Conservation (phyloP, 2,797 vertebrate genomes). For the Neopelma chrysocephalum region DNA sequence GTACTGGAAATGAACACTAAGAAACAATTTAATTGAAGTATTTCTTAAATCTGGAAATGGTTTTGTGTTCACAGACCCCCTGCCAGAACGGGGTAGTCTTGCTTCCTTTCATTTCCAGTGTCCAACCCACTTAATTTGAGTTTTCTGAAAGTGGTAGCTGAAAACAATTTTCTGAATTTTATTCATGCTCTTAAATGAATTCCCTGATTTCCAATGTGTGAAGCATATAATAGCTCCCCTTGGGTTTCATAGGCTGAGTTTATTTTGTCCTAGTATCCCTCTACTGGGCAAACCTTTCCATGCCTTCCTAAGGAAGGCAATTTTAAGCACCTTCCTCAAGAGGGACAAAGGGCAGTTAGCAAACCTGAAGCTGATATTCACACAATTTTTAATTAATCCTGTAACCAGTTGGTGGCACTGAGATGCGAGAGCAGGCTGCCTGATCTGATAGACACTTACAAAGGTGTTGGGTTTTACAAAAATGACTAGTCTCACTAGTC, state of each 20-base stretch:
- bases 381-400: slow-evolving; percentile 20
- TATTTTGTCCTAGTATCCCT: slow-evolving; percentile 24
- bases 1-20: background rate
- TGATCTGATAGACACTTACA: background rate
- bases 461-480: background rate
- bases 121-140: slow-evolving; percentile 6
- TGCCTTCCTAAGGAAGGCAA: background rate
- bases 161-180: slow-evolving; percentile 38
- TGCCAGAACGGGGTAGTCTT: background rate
- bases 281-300: background rate
- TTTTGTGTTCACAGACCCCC: slow-evolving; percentile 52
- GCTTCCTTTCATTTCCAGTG: slow-evolving; percentile 42
- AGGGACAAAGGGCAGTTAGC: background rate
- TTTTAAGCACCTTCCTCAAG: background rate
- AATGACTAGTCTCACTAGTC: background rate
- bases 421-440: background rate
- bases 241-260: background rate
- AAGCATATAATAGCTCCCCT: background rate
- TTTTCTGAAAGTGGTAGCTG: slow-evolving; percentile 25
- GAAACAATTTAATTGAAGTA: slow-evolving; percentile 27
- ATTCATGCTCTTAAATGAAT: slow-evolving; percentile 23
- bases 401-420: background rate
- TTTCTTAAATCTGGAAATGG: slow-evolving; percentile 56
- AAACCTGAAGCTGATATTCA: background rate
- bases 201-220: background rate